A percentile compares a stretch with the other conserved stretches of the same genome.
Conservation (phyloP, 2,113 vertebrate genomes). For the Halcyon senegalensis region DNA sequence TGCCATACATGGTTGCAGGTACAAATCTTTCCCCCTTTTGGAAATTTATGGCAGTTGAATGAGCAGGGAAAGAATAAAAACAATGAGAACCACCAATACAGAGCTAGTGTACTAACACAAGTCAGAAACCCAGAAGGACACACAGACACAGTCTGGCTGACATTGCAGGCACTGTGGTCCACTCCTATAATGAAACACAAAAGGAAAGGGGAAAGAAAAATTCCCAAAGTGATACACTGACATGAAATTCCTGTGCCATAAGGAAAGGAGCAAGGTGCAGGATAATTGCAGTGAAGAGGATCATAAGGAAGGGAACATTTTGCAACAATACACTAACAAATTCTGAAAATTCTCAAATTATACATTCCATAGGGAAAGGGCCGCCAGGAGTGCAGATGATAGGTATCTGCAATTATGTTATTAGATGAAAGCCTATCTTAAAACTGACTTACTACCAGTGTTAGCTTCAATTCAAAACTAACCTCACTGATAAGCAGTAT, state of each 20-base stretch:
- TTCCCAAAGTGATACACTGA: not conserved
- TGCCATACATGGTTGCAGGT: not conserved
- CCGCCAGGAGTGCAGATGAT: not conserved
- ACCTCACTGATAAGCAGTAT: not conserved
- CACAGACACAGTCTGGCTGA: not conserved
- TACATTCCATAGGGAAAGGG: not conserved
- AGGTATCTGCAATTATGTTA: not conserved
- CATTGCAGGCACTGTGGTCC: rapidly evolving
- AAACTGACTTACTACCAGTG: not conserved
- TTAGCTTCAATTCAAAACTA: not conserved
- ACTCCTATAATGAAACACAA: not conserved
- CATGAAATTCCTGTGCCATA: not conserved
- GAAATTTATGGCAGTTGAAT: not conserved
- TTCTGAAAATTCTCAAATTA: not conserved
- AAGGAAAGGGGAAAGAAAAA: not conserved
- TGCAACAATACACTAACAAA: not conserved
- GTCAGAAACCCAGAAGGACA: not conserved
- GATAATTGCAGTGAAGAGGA: not conserved
- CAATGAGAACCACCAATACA: not conserved
- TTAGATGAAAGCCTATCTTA: not conserved
- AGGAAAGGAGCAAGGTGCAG: not conserved
- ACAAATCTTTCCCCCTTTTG: not conserved
- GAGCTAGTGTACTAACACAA: not conserved
- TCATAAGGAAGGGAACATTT: not conserved
- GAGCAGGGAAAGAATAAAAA: not conserved